phyloP scores from a whole-genome alignment of 2,888 invertebrate species.

The Latrodectus hesperus region DNA sequence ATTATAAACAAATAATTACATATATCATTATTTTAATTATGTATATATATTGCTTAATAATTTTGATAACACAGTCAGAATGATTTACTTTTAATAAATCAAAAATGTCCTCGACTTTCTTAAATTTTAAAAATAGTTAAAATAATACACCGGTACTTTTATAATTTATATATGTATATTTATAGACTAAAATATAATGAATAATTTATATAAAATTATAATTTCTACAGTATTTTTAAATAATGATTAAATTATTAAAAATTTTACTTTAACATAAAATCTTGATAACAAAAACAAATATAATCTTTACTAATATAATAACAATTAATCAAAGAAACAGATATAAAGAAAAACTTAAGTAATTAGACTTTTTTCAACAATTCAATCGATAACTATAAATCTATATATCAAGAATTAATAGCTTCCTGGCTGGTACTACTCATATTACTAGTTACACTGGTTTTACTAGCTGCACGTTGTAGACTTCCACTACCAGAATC shows the following conservation, averaged over 20 bases:
- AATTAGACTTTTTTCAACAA: neutral
- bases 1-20: too few species aligned
- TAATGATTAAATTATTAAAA: neutral
- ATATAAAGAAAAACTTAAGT: neutral
- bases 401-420: constrained; percentile 51
- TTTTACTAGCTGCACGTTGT: constrained; percentile 65
- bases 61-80: too few species aligned
- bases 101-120: too few species aligned
- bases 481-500: constrained; percentile 69
- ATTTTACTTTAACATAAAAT: neutral
- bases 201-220: too few species aligned
- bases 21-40: too few species aligned
- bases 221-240: too few species aligned
- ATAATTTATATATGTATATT: too few species aligned
- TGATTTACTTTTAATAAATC: too few species aligned
- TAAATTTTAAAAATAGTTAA: too few species aligned
- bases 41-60: too few species aligned
- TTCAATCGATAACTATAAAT: neutral
- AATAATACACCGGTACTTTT: too few species aligned
- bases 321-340: neutral
- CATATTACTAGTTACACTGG: constrained; percentile 68
- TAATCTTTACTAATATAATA: neutral
- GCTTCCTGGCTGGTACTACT: constrained; percentile 68
- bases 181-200: too few species aligned
- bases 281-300: neutral